Evolutionary conservation across 2,888 invertebrate species (phyloP).

Genomic region (Agrilus mali): DNA sequence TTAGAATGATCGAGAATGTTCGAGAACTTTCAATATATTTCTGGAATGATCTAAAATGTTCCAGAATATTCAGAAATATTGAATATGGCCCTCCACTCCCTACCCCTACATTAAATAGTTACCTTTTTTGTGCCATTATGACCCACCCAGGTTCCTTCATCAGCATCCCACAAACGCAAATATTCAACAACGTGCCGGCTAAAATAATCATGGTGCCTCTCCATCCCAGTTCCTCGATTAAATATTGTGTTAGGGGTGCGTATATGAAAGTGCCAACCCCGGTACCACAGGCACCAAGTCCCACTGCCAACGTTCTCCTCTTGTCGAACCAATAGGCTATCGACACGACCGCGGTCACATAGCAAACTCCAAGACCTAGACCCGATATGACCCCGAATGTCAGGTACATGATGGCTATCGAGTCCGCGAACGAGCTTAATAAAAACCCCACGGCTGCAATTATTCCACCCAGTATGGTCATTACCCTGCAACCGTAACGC

Average conservation of each 20-base stretch:
- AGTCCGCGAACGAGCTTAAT: slow-evolving; percentile 55
- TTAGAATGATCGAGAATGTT: too few relatives aligned
- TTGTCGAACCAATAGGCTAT: slow-evolving; percentile 91
- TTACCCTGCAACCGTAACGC: slow-evolving; percentile 53
- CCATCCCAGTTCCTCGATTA: slow-evolving; percentile 74
- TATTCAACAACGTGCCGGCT: slow-evolving; percentile 73
- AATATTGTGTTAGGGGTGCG: slow-evolving; percentile 71
- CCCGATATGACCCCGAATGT: slow-evolving; percentile 80
- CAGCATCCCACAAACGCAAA: slow-evolving; percentile 73
- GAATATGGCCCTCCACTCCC: too few relatives aligned
- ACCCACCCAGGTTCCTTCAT: slow-evolving; percentile 84
- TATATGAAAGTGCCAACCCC: slow-evolving; percentile 83
- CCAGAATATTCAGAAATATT: too few relatives aligned
- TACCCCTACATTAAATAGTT: too few relatives aligned
- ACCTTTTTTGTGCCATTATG: slow-evolving; percentile 40
- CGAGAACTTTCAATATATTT: too few relatives aligned
- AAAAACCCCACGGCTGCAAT: slow-evolving; percentile 66
- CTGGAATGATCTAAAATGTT: too few relatives aligned
- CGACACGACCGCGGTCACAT: slow-evolving; percentile 82
- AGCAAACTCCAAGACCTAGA: slow-evolving; percentile 70
- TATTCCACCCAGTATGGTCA: slow-evolving; percentile 48
- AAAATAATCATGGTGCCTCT: slow-evolving; percentile 66
- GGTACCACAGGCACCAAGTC: slow-evolving; percentile 78
- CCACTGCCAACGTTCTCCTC: slow-evolving; percentile 73
- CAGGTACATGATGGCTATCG: slow-evolving; percentile 66